These are phyloP conservation scores for Callosobruchus maculatus DNA, from an alignment of 2,888 invertebrate genomes.

Conservation along the genomic window DNA sequence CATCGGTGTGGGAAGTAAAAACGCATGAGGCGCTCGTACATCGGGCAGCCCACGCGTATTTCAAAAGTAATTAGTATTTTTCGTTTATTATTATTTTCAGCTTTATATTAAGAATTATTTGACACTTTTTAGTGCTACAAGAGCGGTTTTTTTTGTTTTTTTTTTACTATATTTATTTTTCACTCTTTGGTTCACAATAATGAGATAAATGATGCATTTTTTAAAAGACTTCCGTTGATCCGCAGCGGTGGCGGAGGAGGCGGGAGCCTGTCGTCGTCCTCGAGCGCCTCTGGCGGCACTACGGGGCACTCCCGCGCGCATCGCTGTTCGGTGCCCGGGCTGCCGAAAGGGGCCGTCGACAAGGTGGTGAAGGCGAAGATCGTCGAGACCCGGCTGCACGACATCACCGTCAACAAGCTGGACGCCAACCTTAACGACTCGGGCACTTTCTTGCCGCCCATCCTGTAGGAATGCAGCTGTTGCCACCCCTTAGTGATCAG, in stretches of 20 bases:
- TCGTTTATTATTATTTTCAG: no score
- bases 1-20: no score
- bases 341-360: slow-evolving; percentile 34
- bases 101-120: no score
- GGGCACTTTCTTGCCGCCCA: slow-evolving; percentile 61
- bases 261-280: slow-evolving; percentile 37
- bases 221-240: no score
- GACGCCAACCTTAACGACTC: slow-evolving; percentile 57
- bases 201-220: no score
- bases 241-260: slow-evolving; percentile 28
- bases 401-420: slow-evolving; percentile 47
- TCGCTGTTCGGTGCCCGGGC: slow-evolving; percentile 38
- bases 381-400: slow-evolving; percentile 42
- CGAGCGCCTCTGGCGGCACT: slow-evolving; percentile 43
- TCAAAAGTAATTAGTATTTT: no score
- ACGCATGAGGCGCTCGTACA: no score
- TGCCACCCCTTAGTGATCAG: not conserved
- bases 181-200: no score
- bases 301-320: slow-evolving; percentile 28
- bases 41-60: no score
- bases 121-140: no score
- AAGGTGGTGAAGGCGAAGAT: slow-evolving; percentile 42
- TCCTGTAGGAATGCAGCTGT: slow-evolving; percentile 47
- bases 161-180: no score
- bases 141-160: no score